Percentiles rank a stretch among this genome's conserved stretches.
These are phyloP conservation scores for Scaptomyza pallida DNA, from an alignment of 1,140 invertebrate species.

Conservation along the genomic window DNA sequence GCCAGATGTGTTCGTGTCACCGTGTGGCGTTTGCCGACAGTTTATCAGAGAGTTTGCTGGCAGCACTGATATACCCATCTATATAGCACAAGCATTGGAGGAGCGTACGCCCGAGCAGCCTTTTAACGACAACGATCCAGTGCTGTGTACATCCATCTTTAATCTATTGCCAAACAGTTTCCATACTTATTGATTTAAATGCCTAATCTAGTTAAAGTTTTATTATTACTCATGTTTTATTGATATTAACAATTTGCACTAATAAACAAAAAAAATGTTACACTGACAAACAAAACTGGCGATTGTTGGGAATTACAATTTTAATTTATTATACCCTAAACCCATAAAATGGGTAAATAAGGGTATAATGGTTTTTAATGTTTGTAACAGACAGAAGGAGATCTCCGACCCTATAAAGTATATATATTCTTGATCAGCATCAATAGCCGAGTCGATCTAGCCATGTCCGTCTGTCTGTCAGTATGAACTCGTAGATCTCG, in stretches of 20 bases:
- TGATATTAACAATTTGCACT: background rate
- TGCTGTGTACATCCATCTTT: constrained; percentile 87
- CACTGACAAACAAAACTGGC: background rate
- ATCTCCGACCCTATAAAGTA: too few species aligned
- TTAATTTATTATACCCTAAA: too few species aligned
- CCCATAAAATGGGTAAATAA: too few species aligned
- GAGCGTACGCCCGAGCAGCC: constrained; percentile 66
- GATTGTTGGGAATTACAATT: too few species aligned
- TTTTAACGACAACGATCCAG: constrained; percentile 62
- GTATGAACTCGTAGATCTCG: too few species aligned
- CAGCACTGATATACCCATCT: constrained; percentile 88
- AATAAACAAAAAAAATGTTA: background rate
- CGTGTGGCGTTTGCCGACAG: constrained; percentile 97
- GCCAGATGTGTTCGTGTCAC: constrained; percentile 88
- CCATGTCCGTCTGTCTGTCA: too few species aligned
- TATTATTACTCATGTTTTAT: background rate
- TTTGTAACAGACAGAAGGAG: too few species aligned
- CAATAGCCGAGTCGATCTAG: too few species aligned
- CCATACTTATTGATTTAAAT: constrained; percentile 52
- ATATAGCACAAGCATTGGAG: constrained; percentile 88
- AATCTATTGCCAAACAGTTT: constrained; percentile 87
- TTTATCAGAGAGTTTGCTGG: constrained; percentile 90
- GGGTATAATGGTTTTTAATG: too few species aligned
- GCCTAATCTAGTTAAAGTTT: background rate
- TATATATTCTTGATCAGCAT: too few species aligned